These are phyloP conservation scores for Orthonychiurus folsomi DNA, from an alignment of 2,888 invertebrate genomes.

Conservation along the genomic window DNA sequence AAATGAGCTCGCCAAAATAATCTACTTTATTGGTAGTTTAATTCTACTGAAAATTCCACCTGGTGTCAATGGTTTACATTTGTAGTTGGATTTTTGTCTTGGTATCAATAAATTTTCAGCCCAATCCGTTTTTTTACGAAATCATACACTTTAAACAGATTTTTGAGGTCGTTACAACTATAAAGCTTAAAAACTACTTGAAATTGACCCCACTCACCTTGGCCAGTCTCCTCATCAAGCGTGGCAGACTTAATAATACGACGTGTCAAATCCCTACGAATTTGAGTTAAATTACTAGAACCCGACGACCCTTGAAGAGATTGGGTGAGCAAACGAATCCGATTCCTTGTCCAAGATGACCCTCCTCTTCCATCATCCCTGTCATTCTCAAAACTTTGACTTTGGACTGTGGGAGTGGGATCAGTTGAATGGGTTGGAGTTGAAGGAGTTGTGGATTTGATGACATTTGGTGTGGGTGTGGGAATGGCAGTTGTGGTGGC, in stretches of 20 bases:
- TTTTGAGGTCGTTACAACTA: too few species aligned
- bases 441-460: background rate
- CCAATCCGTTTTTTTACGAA: too few species aligned
- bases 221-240: background rate
- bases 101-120: too few species aligned
- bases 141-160: too few species aligned
- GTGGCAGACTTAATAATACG: slow-evolving; percentile 20
- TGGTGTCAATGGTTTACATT: too few species aligned
- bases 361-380: background rate
- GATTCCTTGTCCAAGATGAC: background rate
- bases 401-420: background rate
- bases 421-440: background rate
- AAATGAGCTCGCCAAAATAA: too few species aligned
- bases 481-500: too few species aligned
- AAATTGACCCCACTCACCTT: background rate
- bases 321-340: background rate
- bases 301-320: background rate
- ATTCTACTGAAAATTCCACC: too few species aligned
- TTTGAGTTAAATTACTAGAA: slow-evolving; percentile 22
- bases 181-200: background rate
- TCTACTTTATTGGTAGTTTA: too few species aligned
- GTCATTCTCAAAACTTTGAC: background rate
- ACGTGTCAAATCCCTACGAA: slow-evolving; percentile 32
- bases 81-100: too few species aligned
- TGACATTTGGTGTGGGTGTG: too few species aligned